phyloP scores from a whole-genome alignment of 2,888 invertebrate genomes.

The Pseudococcus longispinus region DNA sequence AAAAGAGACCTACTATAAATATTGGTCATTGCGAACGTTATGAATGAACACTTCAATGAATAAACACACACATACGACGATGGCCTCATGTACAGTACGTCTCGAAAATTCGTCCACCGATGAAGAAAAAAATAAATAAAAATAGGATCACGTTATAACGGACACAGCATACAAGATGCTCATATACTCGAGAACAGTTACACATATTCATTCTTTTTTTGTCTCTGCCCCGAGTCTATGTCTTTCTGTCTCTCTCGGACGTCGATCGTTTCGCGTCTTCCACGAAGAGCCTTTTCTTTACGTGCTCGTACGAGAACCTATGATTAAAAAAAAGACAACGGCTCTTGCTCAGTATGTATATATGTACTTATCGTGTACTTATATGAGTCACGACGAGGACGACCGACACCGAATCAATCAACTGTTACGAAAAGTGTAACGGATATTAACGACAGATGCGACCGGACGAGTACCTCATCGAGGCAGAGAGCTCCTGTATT shows the following conservation, averaged over 20 bases:
- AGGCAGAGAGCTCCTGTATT: neutral
- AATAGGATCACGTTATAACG: neutral
- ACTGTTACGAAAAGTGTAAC: slow-evolving; percentile 5
- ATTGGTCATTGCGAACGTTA: slow-evolving; percentile 16
- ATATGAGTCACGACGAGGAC: neutral
- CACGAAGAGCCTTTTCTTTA: neutral
- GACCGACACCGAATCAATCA: neutral
- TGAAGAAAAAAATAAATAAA: neutral
- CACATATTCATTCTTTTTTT: neutral
- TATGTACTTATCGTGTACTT: neutral
- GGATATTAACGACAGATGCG: neutral
- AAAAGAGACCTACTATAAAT: slow-evolving; percentile 14
- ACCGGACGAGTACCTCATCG: neutral
- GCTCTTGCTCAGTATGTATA: neutral
- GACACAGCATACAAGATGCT: neutral
- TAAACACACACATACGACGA: neutral
- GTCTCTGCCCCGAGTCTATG: neutral
- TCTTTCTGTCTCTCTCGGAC: neutral
- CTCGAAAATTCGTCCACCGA: neutral
- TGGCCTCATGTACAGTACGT: neutral
- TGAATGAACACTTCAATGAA: slow-evolving; percentile 33
- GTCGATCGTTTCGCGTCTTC: neutral
- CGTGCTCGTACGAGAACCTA: neutral
- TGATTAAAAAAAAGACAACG: slow-evolving; percentile 4
- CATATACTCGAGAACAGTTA: neutral